These are phyloP conservation scores for Epizoanthus scotinus DNA, from an alignment of 92 coral and sea anemone genomes.

Conservation along the genomic window DNA sequence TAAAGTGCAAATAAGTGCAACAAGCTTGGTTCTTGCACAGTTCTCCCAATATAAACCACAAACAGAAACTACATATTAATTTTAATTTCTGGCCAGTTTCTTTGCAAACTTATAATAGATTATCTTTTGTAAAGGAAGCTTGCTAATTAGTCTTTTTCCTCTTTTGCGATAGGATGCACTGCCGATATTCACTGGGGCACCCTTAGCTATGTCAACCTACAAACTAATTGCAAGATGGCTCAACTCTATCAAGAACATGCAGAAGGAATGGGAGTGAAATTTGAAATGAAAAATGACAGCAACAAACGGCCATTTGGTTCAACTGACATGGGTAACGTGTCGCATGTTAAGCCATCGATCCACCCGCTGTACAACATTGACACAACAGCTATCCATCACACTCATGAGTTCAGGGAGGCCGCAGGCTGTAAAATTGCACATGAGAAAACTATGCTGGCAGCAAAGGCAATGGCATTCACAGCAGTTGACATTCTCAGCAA, in stretches of 20 bases:
- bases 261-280: slow-evolving; percentile 75
- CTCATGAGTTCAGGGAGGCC: slow-evolving; percentile 49
- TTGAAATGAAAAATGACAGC: slow-evolving; percentile 44
- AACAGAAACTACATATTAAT: no score
- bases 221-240: slow-evolving; percentile 73
- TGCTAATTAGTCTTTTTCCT: not conserved
- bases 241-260: slow-evolving; percentile 82
- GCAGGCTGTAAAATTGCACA: slow-evolving; percentile 50
- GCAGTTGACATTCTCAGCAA: slow-evolving; percentile 52
- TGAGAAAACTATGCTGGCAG: slow-evolving; percentile 52
- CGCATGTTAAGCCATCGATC: slow-evolving; percentile 51
- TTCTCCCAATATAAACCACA: not conserved
- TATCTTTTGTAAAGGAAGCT: not conserved
- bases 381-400: slow-evolving; percentile 47
- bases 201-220: slow-evolving; percentile 52
- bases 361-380: slow-evolving; percentile 53
- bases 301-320: slow-evolving; percentile 51
- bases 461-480: slow-evolving; percentile 59
- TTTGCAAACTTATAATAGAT: not conserved
- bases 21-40: not conserved
- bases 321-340: slow-evolving; percentile 65
- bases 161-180: slow-evolving; percentile 68
- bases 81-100: no score
- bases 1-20: not conserved
- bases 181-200: slow-evolving; percentile 53